Percentiles rank a stretch among this genome's conserved stretches.
phyloP scores from a whole-genome alignment of 2,797 vertebrate species.

The Poecile montanus region DNA sequence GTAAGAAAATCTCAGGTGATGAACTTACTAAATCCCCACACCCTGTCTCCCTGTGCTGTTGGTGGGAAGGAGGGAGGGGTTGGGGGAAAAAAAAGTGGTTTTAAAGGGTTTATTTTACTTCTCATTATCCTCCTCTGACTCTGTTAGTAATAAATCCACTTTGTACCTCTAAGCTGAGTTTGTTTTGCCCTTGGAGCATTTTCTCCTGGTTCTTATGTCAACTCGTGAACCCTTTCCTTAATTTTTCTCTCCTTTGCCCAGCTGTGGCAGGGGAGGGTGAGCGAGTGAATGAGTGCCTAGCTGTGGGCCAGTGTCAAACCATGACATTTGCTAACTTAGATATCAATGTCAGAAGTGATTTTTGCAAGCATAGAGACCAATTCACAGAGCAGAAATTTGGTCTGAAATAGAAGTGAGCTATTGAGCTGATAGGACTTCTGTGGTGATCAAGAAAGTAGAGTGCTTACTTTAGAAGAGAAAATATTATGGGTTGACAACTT shows the following conservation, averaged over 20 bases:
- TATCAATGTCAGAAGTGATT: fast-evolving
- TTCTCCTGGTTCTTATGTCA: not conserved
- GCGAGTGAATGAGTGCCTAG: no score
- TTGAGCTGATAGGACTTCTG: not conserved
- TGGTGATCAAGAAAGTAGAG: not conserved
- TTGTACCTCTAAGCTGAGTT: not conserved
- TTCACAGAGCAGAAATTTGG: not conserved
- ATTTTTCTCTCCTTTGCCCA: not conserved
- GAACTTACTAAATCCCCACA: not conserved
- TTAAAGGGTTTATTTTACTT: not conserved
- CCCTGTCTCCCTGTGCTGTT: not conserved
- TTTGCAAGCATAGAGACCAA: not conserved
- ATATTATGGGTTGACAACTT: not conserved
- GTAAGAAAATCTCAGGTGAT: fast-evolving
- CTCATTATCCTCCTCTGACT: not conserved
- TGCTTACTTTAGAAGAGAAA: not conserved
- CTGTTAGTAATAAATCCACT: not conserved
- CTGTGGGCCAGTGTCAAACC: not conserved
- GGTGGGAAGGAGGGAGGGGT: not conserved
- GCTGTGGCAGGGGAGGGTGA: not conserved
- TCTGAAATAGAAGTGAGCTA: not conserved
- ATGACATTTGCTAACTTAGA: not conserved
- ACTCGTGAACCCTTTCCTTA: not conserved
- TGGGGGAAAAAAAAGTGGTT: not conserved
- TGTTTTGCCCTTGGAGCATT: not conserved